Conservation (phyloP, 2,113 vertebrate species). For the Sapayoa aenigma region DNA sequence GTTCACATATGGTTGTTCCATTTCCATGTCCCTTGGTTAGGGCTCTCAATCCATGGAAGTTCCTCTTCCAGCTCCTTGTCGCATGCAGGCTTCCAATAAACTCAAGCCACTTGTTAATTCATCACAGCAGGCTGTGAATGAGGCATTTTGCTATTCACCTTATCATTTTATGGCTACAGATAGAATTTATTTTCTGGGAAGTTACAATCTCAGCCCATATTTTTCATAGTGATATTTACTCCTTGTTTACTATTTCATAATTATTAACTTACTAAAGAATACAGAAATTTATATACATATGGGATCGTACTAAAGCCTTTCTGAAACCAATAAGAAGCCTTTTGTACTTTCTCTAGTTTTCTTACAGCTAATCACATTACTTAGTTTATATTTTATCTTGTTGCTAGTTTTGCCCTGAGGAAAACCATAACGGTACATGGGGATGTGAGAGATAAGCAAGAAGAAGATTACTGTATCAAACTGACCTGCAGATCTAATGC, state of each 20-base stretch:
- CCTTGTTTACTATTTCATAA: not conserved
- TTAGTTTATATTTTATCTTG: not conserved
- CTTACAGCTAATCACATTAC: not conserved
- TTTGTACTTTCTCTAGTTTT: not conserved
- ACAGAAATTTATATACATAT: not conserved
- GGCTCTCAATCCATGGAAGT: too few relatives aligned
- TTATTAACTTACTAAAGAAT: not conserved
- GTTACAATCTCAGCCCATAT: not conserved
- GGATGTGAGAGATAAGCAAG: not conserved
- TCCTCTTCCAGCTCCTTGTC: too few relatives aligned
- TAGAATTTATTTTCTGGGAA: not conserved
- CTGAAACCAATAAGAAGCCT: not conserved
- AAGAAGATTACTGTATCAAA: not conserved
- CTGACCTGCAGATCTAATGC: not conserved
- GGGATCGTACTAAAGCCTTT: not conserved
- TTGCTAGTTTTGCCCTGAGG: not conserved
- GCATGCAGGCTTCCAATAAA: too few relatives aligned
- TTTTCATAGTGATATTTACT: not conserved
- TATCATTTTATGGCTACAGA: too few relatives aligned
- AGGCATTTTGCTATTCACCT: too few relatives aligned
- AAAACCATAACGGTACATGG: fast-evolving
- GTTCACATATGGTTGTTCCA: too few relatives aligned
- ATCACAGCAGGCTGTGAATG: too few relatives aligned
- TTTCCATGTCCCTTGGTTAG: too few relatives aligned
- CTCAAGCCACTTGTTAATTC: too few relatives aligned